Base-by-base conservation (phyloP, 2,113 vertebrate species). In the Pterocles orientalis region DNA sequence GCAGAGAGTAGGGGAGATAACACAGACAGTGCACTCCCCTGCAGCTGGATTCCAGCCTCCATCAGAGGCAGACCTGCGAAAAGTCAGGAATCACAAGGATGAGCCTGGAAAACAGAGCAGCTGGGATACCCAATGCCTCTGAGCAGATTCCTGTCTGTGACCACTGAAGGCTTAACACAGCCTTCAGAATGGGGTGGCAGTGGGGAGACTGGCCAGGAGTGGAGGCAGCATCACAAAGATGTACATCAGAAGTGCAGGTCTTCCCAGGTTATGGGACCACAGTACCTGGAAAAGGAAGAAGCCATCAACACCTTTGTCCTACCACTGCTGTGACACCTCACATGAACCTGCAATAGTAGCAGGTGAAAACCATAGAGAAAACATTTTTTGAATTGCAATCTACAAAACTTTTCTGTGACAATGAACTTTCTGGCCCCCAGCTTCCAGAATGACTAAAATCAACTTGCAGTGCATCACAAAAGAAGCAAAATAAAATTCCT, bases 171-270 rank as follows among this genome's bases (percentile, higher is more conserved):
- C 20, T 85, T 54, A 65, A 20, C 21, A 18, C 19, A 75, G 61
- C 15, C 25, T 60, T n/a, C 39, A 79, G 79, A 57, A n/a, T 2
- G 8, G 36, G 18, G 16, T 70, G 19, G 25, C 51, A 70, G 50
- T 14, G 28, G 12, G 6, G 28, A 1, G 3, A 53, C 50, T 26
- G 48, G 14, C 9, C 57, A 71, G 60, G 33, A 89, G 34, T 6
- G 8, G n/a, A 81, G 33, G 41, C n/a, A 71, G 51, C 14, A 9
- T 11, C 24, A 5, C 1, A 2, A 53, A 14, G 23, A 34, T 33
- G 53, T 36, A 28, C 58, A n/a, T 5, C 0, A 0, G 7, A 33
- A 86, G 7, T 33, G 61, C 28, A 62, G 4, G 13, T 77, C 53
- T 29, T 50, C 43, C 72, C 14, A 54, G 15, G 10, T 53, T 68